These are phyloP conservation scores for Serrognathus titanus DNA, from an alignment of 2,888 invertebrate genomes.

Conservation along the genomic window DNA sequence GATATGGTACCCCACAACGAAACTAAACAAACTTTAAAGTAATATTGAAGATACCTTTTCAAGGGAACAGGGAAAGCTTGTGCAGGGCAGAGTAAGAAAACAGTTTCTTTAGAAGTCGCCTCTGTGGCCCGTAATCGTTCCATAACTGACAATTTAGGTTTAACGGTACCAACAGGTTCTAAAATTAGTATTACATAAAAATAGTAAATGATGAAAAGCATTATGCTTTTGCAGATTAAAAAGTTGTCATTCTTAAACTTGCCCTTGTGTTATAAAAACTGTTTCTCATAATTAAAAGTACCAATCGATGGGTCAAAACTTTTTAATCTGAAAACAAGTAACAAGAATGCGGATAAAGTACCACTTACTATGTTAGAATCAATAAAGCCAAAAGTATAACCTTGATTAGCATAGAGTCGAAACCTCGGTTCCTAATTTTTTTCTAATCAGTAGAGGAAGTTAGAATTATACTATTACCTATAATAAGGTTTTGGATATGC, in stretches of 20 bases:
- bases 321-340: too few relatives aligned
- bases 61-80: slow-evolving; percentile 60
- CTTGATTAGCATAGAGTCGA: not conserved
- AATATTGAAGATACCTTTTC: slow-evolving; percentile 18
- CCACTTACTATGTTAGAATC: too few relatives aligned
- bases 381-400: not conserved
- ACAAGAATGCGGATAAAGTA: too few relatives aligned
- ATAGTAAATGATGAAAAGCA: too few relatives aligned
- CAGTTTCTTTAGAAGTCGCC: slow-evolving; percentile 45
- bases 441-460: not conserved
- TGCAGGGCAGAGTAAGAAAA: slow-evolving; percentile 62
- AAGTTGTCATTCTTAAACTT: too few relatives aligned
- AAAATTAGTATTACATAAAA: slow-evolving; percentile 15
- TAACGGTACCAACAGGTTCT: slow-evolving; percentile 77
- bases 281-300: too few relatives aligned
- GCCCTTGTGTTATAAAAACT: too few relatives aligned
- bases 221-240: too few relatives aligned
- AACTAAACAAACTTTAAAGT: too few relatives aligned
- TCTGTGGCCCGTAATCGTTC: slow-evolving; percentile 35
- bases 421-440: not conserved
- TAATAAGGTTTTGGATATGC: slow-evolving; percentile 70
- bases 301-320: too few relatives aligned
- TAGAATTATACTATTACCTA: slow-evolving; percentile 56
- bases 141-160: slow-evolving; percentile 57
- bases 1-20: too few relatives aligned